Percentiles rank a stretch among this genome's conserved stretches.
Conservation (phyloP, 2,888 invertebrate species). For the Sarcophaga subvicina region DNA sequence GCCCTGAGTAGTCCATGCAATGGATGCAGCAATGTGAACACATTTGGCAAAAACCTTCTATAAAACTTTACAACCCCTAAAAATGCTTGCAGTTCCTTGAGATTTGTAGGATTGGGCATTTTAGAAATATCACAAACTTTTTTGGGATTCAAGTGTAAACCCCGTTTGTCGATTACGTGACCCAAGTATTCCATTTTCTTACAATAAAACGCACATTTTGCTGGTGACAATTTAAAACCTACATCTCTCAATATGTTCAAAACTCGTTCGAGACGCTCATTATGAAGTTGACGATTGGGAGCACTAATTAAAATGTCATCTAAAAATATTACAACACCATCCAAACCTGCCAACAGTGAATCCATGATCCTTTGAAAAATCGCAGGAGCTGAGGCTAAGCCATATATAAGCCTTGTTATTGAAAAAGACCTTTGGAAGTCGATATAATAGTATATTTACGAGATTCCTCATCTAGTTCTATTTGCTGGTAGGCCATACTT, state of each 20-base stretch:
- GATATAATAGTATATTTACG: slow-evolving; percentile 73
- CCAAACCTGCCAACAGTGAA: slow-evolving; percentile 66
- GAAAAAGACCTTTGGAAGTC: slow-evolving; percentile 63
- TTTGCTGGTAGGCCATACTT: slow-evolving; percentile 76
- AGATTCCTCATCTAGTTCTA: slow-evolving; percentile 73
- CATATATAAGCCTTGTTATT: too few relatives aligned
- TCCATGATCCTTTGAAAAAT: slow-evolving; percentile 69
- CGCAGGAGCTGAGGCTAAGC: slow-evolving; percentile 75
- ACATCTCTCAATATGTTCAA: slow-evolving; percentile 18
- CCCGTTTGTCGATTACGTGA: slow-evolving; percentile 72
- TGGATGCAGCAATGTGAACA: too few relatives aligned
- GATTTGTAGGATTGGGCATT: too few relatives aligned
- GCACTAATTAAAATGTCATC: slow-evolving; percentile 73
- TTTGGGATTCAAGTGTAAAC: slow-evolving; percentile 31
- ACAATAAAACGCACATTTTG: slow-evolving; percentile 51
- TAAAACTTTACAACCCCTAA: too few relatives aligned
- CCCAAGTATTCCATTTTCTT: slow-evolving; percentile 73
- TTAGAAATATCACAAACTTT: too few relatives aligned
- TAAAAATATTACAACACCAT: slow-evolving; percentile 61
- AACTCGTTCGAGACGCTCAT: too few relatives aligned
- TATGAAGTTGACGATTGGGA: slow-evolving; percentile 29
- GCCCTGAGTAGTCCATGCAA: too few relatives aligned
- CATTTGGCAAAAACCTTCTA: too few relatives aligned
- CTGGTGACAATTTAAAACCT: slow-evolving; percentile 72
- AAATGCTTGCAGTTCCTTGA: too few relatives aligned